Evolutionary conservation across 2,113 vertebrate genomes (phyloP).

Genomic region (Mola mola): DNA sequence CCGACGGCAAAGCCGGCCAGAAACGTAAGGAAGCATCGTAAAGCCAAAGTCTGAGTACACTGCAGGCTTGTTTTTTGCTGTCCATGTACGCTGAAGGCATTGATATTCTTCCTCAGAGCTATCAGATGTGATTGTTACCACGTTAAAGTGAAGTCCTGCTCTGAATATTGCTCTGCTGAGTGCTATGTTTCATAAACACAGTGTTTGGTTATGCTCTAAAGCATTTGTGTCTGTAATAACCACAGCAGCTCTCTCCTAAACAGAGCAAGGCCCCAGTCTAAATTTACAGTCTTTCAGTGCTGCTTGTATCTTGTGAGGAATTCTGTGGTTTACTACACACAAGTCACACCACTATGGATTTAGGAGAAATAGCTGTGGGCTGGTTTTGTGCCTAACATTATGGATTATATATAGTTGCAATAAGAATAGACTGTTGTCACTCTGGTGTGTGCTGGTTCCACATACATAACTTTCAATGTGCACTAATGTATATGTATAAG

Average conservation of each 20-base stretch:
- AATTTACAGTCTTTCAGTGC: conserved; percentile 24
- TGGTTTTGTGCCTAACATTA: background rate
- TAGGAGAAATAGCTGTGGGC: conserved; percentile 14
- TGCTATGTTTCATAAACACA: conserved; percentile 16
- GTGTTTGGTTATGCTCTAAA: conserved; percentile 5
- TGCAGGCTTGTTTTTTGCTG: conserved; percentile 38
- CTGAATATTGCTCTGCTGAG: conserved; percentile 8
- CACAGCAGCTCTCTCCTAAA: conserved; percentile 9
- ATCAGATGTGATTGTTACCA: conserved; percentile 55
- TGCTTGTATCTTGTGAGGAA: conserved; percentile 17
- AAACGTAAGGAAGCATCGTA: conserved; percentile 27
- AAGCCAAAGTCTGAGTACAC: conserved; percentile 11
- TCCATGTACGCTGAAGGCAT: conserved; percentile 26
- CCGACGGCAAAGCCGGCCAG: conserved; percentile 8
- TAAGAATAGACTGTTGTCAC: conserved; percentile 17
- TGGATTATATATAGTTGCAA: background rate
- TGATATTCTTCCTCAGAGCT: conserved; percentile 39
- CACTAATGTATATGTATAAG: no score
- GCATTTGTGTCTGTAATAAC: conserved; percentile 22
- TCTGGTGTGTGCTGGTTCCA: background rate
- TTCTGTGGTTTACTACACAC: conserved; percentile 26
- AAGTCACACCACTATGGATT: conserved; percentile 4
- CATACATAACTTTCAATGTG: conserved; percentile 2
- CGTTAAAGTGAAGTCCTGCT: conserved; percentile 37
- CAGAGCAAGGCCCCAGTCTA: background rate